Conservation (phyloP, 2,797 vertebrate species). For the Paratrypauchen microcephalus region DNA sequence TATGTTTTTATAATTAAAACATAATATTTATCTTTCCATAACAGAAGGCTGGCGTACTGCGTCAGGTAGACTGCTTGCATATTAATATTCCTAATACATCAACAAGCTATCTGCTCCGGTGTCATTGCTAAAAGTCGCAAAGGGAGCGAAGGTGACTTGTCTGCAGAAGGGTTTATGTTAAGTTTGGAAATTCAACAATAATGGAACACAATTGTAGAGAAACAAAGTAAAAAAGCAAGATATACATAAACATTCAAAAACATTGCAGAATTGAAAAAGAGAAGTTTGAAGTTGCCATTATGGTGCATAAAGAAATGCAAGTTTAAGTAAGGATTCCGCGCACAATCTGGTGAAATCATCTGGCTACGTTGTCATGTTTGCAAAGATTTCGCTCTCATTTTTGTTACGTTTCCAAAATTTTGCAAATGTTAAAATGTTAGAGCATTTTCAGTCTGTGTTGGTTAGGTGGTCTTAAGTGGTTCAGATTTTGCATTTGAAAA, state of each 20-base stretch:
- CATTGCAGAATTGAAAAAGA: slow-evolving; percentile 16
- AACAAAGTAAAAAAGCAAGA: slow-evolving; percentile 23
- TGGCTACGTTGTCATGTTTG: not conserved
- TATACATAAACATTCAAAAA: slow-evolving; percentile 49
- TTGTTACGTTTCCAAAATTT: not conserved
- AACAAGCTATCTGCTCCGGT: slow-evolving; percentile 78
- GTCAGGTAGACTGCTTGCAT: slow-evolving; percentile 83
- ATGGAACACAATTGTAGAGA: slow-evolving; percentile 21
- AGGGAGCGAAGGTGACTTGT: slow-evolving; percentile 62
- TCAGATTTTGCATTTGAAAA: not conserved
- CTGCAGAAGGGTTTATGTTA: slow-evolving; percentile 20
- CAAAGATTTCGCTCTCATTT: not conserved
- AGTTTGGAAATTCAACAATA: slow-evolving; percentile 31
- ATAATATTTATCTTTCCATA: slow-evolving; percentile 87
- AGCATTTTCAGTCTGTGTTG: too few relatives aligned
- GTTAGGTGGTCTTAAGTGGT: not conserved
- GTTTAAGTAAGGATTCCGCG: slow-evolving; percentile 29
- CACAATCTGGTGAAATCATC: slow-evolving; percentile 20
- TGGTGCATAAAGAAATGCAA: slow-evolving; percentile 45
- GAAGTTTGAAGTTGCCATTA: slow-evolving; percentile 30
- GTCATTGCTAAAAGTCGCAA: slow-evolving; percentile 69
- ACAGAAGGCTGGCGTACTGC: slow-evolving; percentile 83
- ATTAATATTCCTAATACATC: slow-evolving; percentile 85
- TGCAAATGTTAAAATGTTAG: not conserved
- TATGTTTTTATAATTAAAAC: slow-evolving; percentile 89